phyloP scores from a whole-genome alignment of 1,140 invertebrate species.

The Neodiprion fabricii region DNA sequence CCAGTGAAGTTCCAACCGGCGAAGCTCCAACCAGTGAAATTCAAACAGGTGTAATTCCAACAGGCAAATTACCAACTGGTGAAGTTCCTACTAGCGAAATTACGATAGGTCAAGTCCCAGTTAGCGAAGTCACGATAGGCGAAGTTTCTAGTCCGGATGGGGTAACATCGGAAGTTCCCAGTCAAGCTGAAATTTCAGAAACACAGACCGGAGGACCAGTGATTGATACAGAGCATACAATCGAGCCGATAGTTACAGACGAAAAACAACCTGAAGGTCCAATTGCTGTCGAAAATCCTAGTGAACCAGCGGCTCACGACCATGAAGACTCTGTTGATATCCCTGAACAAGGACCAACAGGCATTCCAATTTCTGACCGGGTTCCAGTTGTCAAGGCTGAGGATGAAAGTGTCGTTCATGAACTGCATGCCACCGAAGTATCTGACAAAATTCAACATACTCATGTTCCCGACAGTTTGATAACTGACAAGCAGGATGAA shows the following conservation, averaged over 20 bases:
- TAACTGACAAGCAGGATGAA: constrained; percentile 35
- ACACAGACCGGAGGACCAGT: neutral
- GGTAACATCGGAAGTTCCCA: constrained; percentile 9
- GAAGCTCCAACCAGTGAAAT: too few relatives aligned
- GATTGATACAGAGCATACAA: constrained; percentile 23
- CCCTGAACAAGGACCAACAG: constrained; percentile 38
- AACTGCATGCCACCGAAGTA: constrained; percentile 35
- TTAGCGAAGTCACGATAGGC: too few relatives aligned
- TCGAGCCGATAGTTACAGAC: neutral
- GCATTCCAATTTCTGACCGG: constrained; percentile 43
- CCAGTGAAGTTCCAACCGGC: too few relatives aligned
- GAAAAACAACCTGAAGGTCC: constrained; percentile 8
- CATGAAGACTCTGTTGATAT: constrained; percentile 24
- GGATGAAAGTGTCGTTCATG: constrained; percentile 42
- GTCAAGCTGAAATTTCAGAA: constrained; percentile 5
- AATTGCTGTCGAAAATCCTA: constrained; percentile 22
- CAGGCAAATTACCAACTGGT: too few relatives aligned
- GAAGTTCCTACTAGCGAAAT: too few relatives aligned
- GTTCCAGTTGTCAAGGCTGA: constrained; percentile 51
- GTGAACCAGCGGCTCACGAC: constrained; percentile 13
- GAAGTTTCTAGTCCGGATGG: neutral
- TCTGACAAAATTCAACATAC: constrained; percentile 29
- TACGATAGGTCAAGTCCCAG: too few relatives aligned
- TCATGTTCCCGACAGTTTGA: constrained; percentile 29
- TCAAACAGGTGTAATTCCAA: too few relatives aligned